Evolutionary conservation across 2,797 vertebrate species (phyloP).

Genomic region (Macropodus opercularis): DNA sequence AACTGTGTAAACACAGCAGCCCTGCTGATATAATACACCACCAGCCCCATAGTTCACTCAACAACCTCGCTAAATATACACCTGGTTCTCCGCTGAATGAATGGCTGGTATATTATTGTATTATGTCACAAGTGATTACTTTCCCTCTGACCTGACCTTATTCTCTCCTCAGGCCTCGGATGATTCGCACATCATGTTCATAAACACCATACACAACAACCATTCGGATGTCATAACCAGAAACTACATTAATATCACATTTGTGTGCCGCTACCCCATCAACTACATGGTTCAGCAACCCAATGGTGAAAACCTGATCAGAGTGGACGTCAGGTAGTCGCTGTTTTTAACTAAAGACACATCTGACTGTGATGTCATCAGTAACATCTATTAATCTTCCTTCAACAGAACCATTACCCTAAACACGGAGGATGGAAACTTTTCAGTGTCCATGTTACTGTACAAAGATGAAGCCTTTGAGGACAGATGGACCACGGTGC

Average conservation of each 20-base stretch:
- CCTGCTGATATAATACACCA: background rate
- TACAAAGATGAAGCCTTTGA: conserved; percentile 83
- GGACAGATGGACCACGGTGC: conserved; percentile 80
- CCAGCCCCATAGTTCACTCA: background rate
- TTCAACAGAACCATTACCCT: conserved; percentile 79
- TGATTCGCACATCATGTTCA: conserved; percentile 81
- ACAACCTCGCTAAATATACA: background rate
- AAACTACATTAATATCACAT: conserved; percentile 83
- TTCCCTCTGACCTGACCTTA: background rate
- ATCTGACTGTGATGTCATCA: background rate
- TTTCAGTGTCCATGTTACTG: conserved; percentile 82
- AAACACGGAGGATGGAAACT: conserved; percentile 85
- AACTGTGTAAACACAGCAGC: background rate
- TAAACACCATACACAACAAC: conserved; percentile 84
- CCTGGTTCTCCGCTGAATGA: background rate
- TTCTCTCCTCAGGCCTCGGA: conserved; percentile 73
- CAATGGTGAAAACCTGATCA: conserved; percentile 80
- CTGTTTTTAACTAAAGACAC: background rate
- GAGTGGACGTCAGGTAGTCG: conserved; percentile 77
- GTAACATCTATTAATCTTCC: background rate
- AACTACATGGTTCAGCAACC: conserved; percentile 83
- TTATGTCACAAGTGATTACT: background rate
- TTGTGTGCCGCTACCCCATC: conserved; percentile 84
- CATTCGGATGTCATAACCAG: conserved; percentile 78
- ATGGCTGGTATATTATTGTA: background rate